Percentiles rank a stretch among this genome's conserved stretches.
phyloP scores from a whole-genome alignment of 2,797 vertebrate species.

The Rachycentron canadum region DNA sequence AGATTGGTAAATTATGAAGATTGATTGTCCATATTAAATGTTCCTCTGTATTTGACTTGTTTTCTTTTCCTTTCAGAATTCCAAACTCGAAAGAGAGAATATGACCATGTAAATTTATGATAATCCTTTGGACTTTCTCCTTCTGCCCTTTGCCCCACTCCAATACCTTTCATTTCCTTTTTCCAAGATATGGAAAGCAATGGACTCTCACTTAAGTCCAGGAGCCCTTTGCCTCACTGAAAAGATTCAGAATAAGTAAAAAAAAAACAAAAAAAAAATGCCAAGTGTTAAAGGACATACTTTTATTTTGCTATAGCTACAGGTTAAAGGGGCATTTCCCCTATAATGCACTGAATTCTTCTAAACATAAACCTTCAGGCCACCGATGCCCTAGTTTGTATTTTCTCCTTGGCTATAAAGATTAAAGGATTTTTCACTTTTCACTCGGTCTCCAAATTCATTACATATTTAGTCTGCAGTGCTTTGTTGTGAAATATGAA shows the following conservation, averaged over 20 bases:
- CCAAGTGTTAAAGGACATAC: constrained; percentile 49
- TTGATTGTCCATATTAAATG: constrained; percentile 22
- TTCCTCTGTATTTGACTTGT: constrained; percentile 5
- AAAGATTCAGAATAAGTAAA: constrained; percentile 64
- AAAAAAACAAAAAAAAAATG: not conserved
- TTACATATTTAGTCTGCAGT: constrained; percentile 44
- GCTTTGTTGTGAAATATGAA: constrained; percentile 34
- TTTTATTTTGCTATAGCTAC: constrained; percentile 47
- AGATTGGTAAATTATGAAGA: constrained; percentile 21
- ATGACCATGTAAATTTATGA: constrained; percentile 84
- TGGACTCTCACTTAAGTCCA: constrained; percentile 56
- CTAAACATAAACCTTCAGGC: constrained; percentile 34
- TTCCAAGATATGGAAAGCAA: constrained; percentile 66
- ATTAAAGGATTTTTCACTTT: constrained; percentile 43
- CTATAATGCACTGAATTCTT: constrained; percentile 27
- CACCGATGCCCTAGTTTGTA: constrained; percentile 13
- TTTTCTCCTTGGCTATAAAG: constrained; percentile 34
- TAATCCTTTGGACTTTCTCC: constrained; percentile 73
- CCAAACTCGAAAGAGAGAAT: constrained; percentile 40
- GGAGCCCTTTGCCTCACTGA: constrained; percentile 49
- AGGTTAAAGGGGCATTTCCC: constrained; percentile 51
- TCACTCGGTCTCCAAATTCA: constrained; percentile 31
- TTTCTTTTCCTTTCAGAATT: constrained; percentile 40
- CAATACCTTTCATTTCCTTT: constrained; percentile 70
- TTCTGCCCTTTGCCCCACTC: constrained; percentile 64